A percentile compares a stretch with the other conserved stretches of the same genome.
Conservation (phyloP, 2,888 invertebrate species). For the Brenthis ino region DNA sequence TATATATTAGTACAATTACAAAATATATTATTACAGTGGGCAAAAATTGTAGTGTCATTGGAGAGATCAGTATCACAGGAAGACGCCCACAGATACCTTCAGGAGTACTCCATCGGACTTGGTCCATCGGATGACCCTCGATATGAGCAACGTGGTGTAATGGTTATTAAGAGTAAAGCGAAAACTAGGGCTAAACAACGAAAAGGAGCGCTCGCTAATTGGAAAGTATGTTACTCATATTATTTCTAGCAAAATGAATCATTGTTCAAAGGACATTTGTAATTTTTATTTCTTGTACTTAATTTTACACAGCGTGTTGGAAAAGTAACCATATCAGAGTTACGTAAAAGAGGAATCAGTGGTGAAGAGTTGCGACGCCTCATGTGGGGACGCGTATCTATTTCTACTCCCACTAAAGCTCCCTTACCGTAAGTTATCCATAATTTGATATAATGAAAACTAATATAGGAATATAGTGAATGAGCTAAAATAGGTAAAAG, state of each 20-base stretch:
- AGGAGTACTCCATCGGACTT: conserved; percentile 96
- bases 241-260: background rate
- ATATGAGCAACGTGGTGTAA: conserved; percentile 94
- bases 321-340: conserved; percentile 91
- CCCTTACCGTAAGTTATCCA: conserved; percentile 62
- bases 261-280: background rate
- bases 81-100: conserved; percentile 94
- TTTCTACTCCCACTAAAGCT: conserved; percentile 91
- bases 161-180: conserved; percentile 98
- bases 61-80: conserved; percentile 96
- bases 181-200: conserved; percentile 98
- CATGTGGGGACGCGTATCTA: conserved; percentile 96
- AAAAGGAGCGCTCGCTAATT: conserved; percentile 97
- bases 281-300: background rate
- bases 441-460: background rate
- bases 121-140: conserved; percentile 92
- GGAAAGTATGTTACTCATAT: conserved; percentile 89
- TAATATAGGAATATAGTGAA: no score
- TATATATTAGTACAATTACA: background rate
- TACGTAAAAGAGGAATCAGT: conserved; percentile 91
- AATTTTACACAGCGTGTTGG: conserved; percentile 86
- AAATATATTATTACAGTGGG: conserved; percentile 87
- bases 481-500: no score
- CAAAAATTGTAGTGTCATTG: conserved; percentile 97
- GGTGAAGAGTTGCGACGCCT: conserved; percentile 92